Base-by-base conservation (phyloP, 2,113 vertebrate species). In the Barnardius zonarius region DNA sequence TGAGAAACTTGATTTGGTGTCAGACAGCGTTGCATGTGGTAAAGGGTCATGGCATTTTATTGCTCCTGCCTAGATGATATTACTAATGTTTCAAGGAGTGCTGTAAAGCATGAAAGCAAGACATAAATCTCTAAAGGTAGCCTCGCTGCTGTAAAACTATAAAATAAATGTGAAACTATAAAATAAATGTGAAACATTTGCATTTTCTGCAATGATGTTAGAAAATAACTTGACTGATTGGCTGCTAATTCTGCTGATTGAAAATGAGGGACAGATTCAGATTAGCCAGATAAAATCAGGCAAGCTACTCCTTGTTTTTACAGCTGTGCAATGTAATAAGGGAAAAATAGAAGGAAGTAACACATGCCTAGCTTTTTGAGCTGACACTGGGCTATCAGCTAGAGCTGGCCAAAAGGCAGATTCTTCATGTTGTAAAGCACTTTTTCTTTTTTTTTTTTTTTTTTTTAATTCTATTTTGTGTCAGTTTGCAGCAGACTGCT, bases 1-100 rank as follows among this genome's bases (percentile, higher is more conserved):
- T 64, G 81, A 90, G 77, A 87, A 95, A 70, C 78, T 95, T 88
- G 80, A 95, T 97, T 94, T 94, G 91, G 90, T 97, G 92, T 97
- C 83, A 91, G 79, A 73, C 63, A 89, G 68, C 67, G 63, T 90
- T 90, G 69, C 62, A 83, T 74, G 78, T 87, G 88, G 75, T 87
- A 88, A 95, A 88, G 88, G 33, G 48, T 93, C 85, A 76, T 90
- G 80, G 81, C 18, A 13, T 96, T 97, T 96, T 93, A 73, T 69
- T 89, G 82, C 73, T 95, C 17, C 89, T 97, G 70, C 83, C 79
- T 97, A 78, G 63, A 28, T 86, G 94, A 91, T 95, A 74, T 95
- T 95, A 94, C 55, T 94, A 83, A 92, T 96, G 78, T 95, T 96
- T 96, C 92, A 82, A 91, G 73, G 94, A 48, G 77, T 83, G 63